Percentiles rank a stretch among this genome's conserved stretches.
These are phyloP conservation scores for Oxytorus armatus DNA, from an alignment of 2,888 invertebrate species.

Conservation along the genomic window DNA sequence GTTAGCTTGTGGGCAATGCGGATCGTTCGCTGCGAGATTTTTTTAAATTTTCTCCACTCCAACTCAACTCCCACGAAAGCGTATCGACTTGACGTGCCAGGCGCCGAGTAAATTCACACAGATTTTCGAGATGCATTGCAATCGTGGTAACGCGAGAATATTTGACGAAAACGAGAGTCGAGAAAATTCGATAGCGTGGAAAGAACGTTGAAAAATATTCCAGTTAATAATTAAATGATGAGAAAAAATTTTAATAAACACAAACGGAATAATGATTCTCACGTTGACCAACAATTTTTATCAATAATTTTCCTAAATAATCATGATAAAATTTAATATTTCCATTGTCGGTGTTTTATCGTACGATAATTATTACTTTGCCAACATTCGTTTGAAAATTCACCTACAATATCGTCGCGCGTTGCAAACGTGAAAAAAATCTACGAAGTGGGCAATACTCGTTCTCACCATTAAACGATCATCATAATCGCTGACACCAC, in stretches of 20 bases:
- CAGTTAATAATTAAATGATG: neutral
- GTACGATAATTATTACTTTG: neutral
- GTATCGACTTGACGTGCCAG: conserved; percentile 57
- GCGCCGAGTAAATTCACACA: conserved; percentile 35
- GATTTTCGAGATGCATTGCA: conserved; percentile 11
- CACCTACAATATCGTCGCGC: neutral
- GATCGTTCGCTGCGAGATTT: conserved; percentile 32
- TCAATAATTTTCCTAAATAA: neutral
- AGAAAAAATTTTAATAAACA: neutral
- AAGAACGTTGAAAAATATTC: neutral
- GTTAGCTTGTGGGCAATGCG: conserved; percentile 30
- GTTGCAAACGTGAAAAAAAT: neutral
- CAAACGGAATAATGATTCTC: neutral
- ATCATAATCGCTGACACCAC: neutral
- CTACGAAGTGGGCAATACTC: no score
- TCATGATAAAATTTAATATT: neutral
- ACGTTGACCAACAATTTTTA: neutral
- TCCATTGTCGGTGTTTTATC: neutral
- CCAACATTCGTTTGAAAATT: neutral
- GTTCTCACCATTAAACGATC: neutral
- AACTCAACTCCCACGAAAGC: conserved; percentile 34
- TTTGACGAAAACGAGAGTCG: neutral
- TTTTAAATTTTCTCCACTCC: conserved; percentile 22
- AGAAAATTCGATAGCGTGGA: conserved; percentile 22
- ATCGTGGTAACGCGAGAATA: neutral